A percentile compares a stretch with the other conserved stretches of the same genome.
Evolutionary conservation across 2,797 vertebrate genomes (phyloP).

Genomic region (Orientallactaga sibirica): DNA sequence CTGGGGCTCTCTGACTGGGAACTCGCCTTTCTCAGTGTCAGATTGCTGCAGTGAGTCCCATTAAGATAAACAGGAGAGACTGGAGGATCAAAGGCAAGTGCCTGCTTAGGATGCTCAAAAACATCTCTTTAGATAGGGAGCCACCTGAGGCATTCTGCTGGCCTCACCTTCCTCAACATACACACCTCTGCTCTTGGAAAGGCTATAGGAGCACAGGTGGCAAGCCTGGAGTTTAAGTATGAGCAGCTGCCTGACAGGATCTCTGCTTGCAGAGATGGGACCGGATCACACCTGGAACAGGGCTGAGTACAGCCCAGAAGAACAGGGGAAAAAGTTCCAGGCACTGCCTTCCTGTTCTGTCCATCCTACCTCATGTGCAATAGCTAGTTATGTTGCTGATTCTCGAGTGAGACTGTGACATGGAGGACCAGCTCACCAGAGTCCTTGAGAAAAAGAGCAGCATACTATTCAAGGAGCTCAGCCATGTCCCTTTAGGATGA

Average conservation of each 20-base stretch:
- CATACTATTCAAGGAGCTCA: too few species aligned
- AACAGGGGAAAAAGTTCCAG: neutral
- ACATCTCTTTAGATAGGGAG: neutral
- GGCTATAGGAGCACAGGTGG: rapidly evolving
- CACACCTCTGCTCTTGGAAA: neutral
- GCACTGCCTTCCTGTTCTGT: neutral
- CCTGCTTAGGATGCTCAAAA: neutral
- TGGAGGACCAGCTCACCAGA: rapidly evolving
- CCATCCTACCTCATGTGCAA: rapidly evolving
- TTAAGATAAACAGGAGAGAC: slow-evolving; percentile 41
- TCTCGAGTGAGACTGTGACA: rapidly evolving
- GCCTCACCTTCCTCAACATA: neutral
- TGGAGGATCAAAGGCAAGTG: slow-evolving; percentile 5
- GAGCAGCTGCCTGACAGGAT: neutral
- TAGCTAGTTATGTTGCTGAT: too few species aligned
- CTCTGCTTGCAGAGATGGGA: neutral
- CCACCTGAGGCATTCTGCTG: neutral
- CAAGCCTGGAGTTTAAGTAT: neutral
- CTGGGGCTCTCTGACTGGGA: neutral
- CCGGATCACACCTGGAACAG: neutral
- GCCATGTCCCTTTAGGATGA: neutral
- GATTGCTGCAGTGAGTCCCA: slow-evolving; percentile 30
- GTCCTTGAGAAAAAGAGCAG: neutral
- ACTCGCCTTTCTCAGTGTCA: neutral
- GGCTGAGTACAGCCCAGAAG: neutral